Base-by-base conservation (phyloP, 2,888 invertebrate genomes). In the Cephus runcator region DNA sequence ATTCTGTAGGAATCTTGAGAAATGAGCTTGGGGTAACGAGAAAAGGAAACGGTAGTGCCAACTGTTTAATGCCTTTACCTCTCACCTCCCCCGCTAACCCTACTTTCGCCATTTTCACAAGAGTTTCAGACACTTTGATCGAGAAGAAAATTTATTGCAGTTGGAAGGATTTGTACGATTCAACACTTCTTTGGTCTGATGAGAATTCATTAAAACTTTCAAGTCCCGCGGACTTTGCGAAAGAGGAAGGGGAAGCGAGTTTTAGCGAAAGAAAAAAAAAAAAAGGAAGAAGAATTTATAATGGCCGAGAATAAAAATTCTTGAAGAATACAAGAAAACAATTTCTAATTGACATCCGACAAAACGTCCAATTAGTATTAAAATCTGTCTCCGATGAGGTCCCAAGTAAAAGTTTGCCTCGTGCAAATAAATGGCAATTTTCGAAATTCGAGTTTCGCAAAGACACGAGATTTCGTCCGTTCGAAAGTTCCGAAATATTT, bases 401-500 rank as follows among this genome's bases (percentile, higher is more conserved):
- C 6, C 15, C 9, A 9, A 23, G 9, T 56, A 56, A 56, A 56
- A 56, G 23, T 23, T 23, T 23, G 2, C 6, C 9, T 2, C 56
- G 23, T 9, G 23, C 2, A 56, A 56, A 56, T 23, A 23, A 56
- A 23, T 23, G 23, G 0, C 23, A 56, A 9, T 56, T 23, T 56
- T 23, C 0, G 15, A 56, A 56, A 23, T 56, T 9, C 0, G 23
- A 56, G 56, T 56, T 23, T 56, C 9, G 6, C 23, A 23, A 56
- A 56, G 56, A 9, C 9, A 56, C 56, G 56, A 2, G 2, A 9
- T 56, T 23, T 56, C 23, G 56, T 23, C 2, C 71, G 71, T 34
- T 34, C 71, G 34, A 71, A 34, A 71, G 33, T 71, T 31, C 31
- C 12, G 34, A 71, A 80, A 84, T 81, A 79, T 79, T 82, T 82